phyloP scores from a whole-genome alignment of 2,797 vertebrate genomes.

The Trichosurus vulpecula region DNA sequence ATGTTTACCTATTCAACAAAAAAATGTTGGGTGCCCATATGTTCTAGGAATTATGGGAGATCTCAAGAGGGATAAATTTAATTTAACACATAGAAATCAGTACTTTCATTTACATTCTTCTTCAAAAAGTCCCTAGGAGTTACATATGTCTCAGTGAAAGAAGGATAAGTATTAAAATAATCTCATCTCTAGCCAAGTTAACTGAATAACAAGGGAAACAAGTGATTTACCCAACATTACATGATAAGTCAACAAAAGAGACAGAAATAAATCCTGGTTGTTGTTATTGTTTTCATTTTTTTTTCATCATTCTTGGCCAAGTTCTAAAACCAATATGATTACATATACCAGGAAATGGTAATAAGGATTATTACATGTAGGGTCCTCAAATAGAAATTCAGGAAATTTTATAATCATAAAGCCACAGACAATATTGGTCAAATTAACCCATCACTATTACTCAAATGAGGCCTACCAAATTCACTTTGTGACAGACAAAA shows the following conservation, averaged over 20 bases:
- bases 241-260: slow-evolving; percentile 10
- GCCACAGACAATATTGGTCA: neutral
- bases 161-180: neutral
- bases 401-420: slow-evolving; percentile 21
- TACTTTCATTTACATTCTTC: neutral
- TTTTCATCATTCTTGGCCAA: slow-evolving; percentile 45
- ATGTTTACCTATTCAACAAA: slow-evolving; percentile 15
- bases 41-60: neutral
- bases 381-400: neutral
- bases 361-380: slow-evolving; percentile 20
- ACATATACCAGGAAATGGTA: neutral
- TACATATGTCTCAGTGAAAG: neutral
- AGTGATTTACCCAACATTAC: slow-evolving; percentile 13
- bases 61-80: neutral
- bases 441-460: slow-evolving; percentile 31
- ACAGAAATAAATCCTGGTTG: neutral
- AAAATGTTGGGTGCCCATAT: neutral
- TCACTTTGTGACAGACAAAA: neutral
- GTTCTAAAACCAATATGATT: slow-evolving; percentile 15
- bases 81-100: neutral
- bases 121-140: neutral
- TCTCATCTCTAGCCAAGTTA: slow-evolving; percentile 11
- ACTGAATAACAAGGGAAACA: slow-evolving; percentile 17
- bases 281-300: neutral
- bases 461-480: neutral